These are phyloP conservation scores for Falco concolor DNA, from an alignment of 2,797 vertebrate species.

Conservation along the genomic window DNA sequence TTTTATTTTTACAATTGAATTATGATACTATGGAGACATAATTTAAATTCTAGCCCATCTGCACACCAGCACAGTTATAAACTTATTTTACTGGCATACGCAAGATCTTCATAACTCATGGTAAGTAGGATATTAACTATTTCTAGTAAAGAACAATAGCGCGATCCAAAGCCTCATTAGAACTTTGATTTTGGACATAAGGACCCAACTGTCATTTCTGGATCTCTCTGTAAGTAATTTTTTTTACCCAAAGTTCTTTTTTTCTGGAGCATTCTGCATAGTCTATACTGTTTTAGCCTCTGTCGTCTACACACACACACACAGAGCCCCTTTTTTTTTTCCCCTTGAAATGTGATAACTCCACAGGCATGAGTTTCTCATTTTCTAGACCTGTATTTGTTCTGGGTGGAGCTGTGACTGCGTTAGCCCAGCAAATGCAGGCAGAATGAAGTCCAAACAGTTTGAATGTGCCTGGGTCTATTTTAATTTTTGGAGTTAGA, in stretches of 20 bases:
- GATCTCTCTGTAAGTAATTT: accelerated
- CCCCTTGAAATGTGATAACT: neutral
- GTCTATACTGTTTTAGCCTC: neutral
- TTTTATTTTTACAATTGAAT: neutral
- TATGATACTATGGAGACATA: neutral
- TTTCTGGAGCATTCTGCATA: neutral
- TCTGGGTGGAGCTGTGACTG: neutral
- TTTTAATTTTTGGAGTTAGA: neutral
- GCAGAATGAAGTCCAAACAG: neutral
- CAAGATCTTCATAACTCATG: neutral
- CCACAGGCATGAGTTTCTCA: neutral
- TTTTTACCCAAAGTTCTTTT: neutral
- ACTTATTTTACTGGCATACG: neutral
- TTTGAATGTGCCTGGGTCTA: neutral
- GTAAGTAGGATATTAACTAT: neutral
- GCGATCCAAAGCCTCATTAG: neutral
- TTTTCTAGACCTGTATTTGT: neutral
- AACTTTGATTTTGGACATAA: neutral
- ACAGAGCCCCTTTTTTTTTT: neutral
- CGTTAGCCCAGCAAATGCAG: neutral
- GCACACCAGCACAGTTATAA: neutral
- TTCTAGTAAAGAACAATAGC: neutral
- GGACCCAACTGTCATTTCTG: neutral
- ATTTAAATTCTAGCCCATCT: neutral
- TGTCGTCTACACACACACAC: no score